Conservation (phyloP, 2,113 vertebrate genomes). For the Octodon degus region DNA sequence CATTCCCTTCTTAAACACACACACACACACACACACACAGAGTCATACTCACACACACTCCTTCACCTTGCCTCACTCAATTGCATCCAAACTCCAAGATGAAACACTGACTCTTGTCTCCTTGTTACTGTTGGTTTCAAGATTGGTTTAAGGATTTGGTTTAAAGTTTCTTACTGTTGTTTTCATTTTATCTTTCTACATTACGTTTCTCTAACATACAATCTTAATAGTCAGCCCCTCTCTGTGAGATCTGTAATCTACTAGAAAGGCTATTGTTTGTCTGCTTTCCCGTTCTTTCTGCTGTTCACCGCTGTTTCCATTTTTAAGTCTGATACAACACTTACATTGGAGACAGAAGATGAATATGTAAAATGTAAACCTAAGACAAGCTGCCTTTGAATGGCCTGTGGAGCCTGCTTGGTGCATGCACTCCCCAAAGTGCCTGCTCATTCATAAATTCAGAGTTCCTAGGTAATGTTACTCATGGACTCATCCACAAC, state of each 20-base stretch:
- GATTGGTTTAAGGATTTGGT: too few relatives aligned
- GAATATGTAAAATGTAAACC: constrained; percentile 68
- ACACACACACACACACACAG: too few relatives aligned
- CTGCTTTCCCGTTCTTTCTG: not conserved
- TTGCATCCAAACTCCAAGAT: too few relatives aligned
- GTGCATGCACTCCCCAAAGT: constrained; percentile 46
- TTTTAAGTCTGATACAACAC: constrained; percentile 57
- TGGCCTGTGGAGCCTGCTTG: constrained; percentile 5
- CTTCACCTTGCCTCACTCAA: too few relatives aligned
- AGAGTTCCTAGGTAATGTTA: constrained; percentile 35
- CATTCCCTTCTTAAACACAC: too few relatives aligned
- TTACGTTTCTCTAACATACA: constrained; percentile 32
- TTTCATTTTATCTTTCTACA: not conserved
- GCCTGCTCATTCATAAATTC: constrained; percentile 74
- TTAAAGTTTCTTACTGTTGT: not conserved
- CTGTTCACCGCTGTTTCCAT: not conserved
- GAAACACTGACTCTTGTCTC: too few relatives aligned
- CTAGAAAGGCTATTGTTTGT: not conserved
- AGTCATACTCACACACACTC: too few relatives aligned
- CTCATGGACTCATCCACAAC: not conserved
- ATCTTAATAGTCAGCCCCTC: not conserved
- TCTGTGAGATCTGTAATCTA: not conserved
- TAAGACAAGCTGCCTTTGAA: constrained; percentile 58
- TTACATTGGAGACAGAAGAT: not conserved
- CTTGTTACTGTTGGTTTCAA: too few relatives aligned